Conservation (phyloP, 2,888 invertebrate species). For the Neoascia interrupta region DNA sequence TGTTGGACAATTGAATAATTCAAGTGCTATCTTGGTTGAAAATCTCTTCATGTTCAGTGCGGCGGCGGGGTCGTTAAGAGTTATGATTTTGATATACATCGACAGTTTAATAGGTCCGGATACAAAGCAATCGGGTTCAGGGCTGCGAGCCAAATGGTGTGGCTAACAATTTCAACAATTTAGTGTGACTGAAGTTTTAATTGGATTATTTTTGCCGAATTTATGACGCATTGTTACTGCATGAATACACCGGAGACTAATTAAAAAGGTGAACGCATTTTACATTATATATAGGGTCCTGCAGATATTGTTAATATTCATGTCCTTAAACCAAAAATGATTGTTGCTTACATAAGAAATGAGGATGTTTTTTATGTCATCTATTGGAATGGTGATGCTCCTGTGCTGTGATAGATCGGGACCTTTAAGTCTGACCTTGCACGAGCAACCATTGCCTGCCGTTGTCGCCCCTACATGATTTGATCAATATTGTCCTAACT, state of each 20-base stretch:
- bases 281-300: constrained; percentile 15
- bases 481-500: no score
- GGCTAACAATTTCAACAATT: no score
- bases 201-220: constrained; percentile 38
- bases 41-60: constrained; percentile 37
- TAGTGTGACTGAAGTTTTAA: no score
- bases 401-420: no score
- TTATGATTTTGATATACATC: constrained; percentile 33
- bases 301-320: no score
- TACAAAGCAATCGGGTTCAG: constrained; percentile 30
- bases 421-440: neutral
- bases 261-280: constrained; percentile 28
- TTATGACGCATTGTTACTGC: constrained; percentile 11
- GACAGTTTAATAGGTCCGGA: constrained; percentile 53
- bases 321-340: no score
- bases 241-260: constrained; percentile 21
- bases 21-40: constrained; percentile 55
- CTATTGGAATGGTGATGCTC: constrained; percentile 2
- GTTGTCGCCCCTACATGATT: no score
- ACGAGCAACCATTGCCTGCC: no score
- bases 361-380: constrained; percentile 19
- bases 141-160: constrained; percentile 31
- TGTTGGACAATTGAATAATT: constrained; percentile 65
- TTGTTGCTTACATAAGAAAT: no score
- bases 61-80: no score